A percentile compares a stretch with the other conserved stretches of the same genome.
These are phyloP conservation scores for Atherinomorus stipes DNA, from an alignment of 2,113 vertebrate genomes.

Conservation along the genomic window DNA sequence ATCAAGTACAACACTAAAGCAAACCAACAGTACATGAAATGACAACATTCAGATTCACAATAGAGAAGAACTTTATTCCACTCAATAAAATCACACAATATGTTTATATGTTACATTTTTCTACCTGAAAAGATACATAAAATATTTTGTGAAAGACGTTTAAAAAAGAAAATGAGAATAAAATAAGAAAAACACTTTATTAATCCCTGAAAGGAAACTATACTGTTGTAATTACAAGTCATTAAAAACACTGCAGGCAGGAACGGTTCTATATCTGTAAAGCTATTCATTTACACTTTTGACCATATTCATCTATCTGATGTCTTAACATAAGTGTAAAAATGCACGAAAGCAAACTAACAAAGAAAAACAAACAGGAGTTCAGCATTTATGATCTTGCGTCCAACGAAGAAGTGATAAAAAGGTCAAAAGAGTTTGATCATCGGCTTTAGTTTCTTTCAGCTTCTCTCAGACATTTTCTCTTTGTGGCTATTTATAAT, in stretches of 20 bases:
- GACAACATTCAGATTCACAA: not conserved
- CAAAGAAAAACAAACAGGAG: not conserved
- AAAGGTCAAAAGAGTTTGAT: not conserved
- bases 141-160: too few species aligned
- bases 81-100: slow-evolving; percentile 14
- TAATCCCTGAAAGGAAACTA: too few species aligned
- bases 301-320: too few species aligned
- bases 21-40: not conserved
- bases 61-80: slow-evolving; percentile 37
- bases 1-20: not conserved
- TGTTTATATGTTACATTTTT: not conserved
- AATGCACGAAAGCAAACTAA: too few species aligned
- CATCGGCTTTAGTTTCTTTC: slow-evolving; percentile 3
- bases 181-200: too few species aligned
- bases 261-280: too few species aligned
- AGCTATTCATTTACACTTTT: too few species aligned
- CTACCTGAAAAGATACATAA: slow-evolving; percentile 20
- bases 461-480: slow-evolving; percentile 12
- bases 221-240: too few species aligned
- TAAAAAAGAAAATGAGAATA: too few species aligned
- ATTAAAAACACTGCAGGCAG: too few species aligned
- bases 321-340: too few species aligned
- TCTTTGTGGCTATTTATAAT: slow-evolving; percentile 55
- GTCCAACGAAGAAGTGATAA: not conserved
- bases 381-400: slow-evolving; percentile 1